Evolutionary conservation across 2,113 vertebrate species (phyloP).

Genomic region (Muntiacus reevesi): DNA sequence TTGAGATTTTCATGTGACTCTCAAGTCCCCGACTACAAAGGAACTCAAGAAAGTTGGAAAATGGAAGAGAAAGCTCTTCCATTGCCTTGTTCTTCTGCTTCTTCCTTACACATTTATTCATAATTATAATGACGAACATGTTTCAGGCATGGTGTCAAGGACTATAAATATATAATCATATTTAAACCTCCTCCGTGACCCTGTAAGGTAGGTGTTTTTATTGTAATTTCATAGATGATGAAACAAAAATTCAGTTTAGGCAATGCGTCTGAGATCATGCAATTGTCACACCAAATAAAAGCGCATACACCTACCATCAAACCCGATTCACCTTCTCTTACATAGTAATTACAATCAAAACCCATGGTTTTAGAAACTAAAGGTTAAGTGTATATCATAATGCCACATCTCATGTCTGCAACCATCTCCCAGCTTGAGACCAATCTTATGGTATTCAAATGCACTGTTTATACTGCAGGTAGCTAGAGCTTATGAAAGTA

Average conservation of each 20-base stretch:
- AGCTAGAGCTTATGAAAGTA: not conserved
- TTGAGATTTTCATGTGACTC: not conserved
- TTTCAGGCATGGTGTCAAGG: constrained; percentile 6
- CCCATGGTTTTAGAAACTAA: not conserved
- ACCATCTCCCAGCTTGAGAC: not conserved
- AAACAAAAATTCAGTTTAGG: not conserved
- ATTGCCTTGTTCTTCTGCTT: not conserved
- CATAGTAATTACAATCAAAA: not conserved
- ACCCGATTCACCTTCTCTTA: not conserved
- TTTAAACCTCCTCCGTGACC: not conserved
- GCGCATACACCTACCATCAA: not conserved
- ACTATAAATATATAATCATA: not conserved
- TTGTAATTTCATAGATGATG: constrained; percentile 14
- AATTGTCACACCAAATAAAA: not conserved
- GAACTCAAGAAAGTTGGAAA: not conserved
- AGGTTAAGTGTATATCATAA: not conserved
- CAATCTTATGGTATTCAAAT: not conserved
- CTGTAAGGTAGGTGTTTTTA: not conserved
- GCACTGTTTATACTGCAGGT: not conserved
- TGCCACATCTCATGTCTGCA: not conserved
- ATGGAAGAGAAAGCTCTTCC: not conserved
- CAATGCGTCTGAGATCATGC: not conserved
- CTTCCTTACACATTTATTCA: not conserved
- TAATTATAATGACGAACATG: not conserved
- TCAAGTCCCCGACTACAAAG: not conserved